These are phyloP conservation scores for Tapirus terrestris DNA, from an alignment of 2,113 vertebrate species.

Conservation along the genomic window DNA sequence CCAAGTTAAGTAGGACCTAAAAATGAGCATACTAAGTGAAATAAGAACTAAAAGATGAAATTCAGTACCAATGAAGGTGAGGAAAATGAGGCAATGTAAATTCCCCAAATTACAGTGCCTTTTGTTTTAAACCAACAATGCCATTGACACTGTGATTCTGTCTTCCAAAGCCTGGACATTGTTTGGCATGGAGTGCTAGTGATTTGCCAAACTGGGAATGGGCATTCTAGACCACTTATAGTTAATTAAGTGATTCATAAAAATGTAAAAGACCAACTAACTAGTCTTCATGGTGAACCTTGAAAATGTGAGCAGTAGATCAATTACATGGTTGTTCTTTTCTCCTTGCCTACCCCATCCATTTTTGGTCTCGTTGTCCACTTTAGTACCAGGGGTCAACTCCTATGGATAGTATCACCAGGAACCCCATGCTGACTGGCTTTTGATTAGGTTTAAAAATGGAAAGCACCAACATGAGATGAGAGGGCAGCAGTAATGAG, in stretches of 20 bases:
- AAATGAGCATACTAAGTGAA: neutral
- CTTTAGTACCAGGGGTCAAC: neutral
- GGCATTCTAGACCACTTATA: neutral
- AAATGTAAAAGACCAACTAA: neutral
- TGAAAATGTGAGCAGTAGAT: neutral
- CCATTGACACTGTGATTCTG: neutral
- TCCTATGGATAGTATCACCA: neutral
- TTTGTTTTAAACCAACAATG: neutral
- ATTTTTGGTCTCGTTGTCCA: neutral
- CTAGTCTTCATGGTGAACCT: neutral
- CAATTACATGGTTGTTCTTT: neutral
- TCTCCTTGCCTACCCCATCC: neutral
- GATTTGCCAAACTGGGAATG: neutral
- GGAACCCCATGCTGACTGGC: rapidly evolving
- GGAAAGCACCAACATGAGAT: neutral
- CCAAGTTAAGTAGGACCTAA: neutral
- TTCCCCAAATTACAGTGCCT: neutral
- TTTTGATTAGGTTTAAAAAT: neutral
- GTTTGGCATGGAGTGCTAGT: neutral
- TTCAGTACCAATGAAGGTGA: neutral
- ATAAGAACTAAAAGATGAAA: neutral
- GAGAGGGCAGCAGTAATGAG: neutral
- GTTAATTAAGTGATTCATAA: neutral
- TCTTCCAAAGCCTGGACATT: neutral
- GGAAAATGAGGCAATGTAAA: neutral